Conservation (phyloP, 2,113 vertebrate genomes). For the Taurulus bubalis region DNA sequence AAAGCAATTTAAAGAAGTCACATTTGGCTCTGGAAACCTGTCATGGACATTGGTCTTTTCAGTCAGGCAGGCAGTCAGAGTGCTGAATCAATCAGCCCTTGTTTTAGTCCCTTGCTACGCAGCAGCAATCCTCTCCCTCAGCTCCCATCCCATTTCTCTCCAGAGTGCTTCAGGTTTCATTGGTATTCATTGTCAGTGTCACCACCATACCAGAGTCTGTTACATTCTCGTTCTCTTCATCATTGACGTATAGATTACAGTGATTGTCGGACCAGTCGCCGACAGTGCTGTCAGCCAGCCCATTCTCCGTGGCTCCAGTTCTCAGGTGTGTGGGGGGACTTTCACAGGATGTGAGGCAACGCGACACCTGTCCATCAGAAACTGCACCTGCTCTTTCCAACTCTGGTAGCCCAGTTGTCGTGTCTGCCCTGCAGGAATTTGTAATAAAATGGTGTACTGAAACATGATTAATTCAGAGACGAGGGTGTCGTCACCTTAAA, state of each 20-base stretch:
- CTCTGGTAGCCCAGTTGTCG: neutral
- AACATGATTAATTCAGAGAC: conserved; percentile 9
- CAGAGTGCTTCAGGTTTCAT: conserved; percentile 63
- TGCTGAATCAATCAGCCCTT: conserved; percentile 63
- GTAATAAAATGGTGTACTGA: neutral
- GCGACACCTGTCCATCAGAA: conserved; percentile 22
- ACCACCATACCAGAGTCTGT: conserved; percentile 40
- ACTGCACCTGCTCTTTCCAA: neutral
- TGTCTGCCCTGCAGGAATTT: conserved; percentile 13
- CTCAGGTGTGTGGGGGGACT: conserved; percentile 52
- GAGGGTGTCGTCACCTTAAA: neutral
- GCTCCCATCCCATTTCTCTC: conserved; percentile 45
- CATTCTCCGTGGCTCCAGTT: conserved; percentile 26
- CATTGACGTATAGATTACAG: conserved; percentile 23
- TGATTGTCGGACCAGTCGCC: conserved; percentile 23
- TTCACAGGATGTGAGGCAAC: conserved; percentile 17
- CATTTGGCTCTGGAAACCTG: neutral
- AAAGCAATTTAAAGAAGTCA: neutral
- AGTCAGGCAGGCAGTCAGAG: neutral
- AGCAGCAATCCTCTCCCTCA: conserved; percentile 56
- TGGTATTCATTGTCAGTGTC: conserved; percentile 65
- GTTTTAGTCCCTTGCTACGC: conserved; percentile 47
- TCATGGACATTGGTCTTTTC: neutral
- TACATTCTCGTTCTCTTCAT: conserved; percentile 39
- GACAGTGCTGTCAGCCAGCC: conserved; percentile 22